These are phyloP conservation scores for Thomomys bottae DNA, from an alignment of 2,113 vertebrate genomes.

Conservation along the genomic window DNA sequence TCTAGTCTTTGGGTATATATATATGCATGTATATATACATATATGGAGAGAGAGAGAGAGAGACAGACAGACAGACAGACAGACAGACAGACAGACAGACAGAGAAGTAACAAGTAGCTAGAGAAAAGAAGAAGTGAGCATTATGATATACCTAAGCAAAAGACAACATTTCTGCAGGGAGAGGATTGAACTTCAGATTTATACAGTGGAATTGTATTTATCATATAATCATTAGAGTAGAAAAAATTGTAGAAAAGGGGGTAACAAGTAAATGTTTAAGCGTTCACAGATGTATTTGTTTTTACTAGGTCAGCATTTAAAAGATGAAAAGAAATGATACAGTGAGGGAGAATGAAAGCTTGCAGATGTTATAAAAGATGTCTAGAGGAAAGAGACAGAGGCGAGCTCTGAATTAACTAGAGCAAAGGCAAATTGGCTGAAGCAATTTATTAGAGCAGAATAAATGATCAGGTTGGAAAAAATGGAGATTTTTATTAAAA, in stretches of 20 bases:
- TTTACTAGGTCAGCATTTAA: slow-evolving; percentile 65
- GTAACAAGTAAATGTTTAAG: slow-evolving; percentile 50
- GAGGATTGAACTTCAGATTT: background rate
- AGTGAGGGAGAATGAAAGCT: slow-evolving; percentile 49
- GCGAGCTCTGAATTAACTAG: slow-evolving; percentile 54
- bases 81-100: too few relatives aligned
- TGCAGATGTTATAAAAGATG: slow-evolving; percentile 52
- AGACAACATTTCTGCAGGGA: background rate
- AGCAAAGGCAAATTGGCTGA: slow-evolving; percentile 60
- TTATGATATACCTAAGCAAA: background rate
- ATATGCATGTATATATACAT: too few relatives aligned
- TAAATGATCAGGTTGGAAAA: slow-evolving; percentile 57
- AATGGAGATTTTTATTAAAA: slow-evolving; percentile 52
- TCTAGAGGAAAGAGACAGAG: slow-evolving; percentile 37
- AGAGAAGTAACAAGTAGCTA: too few relatives aligned
- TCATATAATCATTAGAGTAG: background rate
- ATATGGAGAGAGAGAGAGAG: too few relatives aligned
- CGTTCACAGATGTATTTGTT: slow-evolving; percentile 59
- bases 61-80: too few relatives aligned
- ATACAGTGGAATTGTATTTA: background rate
- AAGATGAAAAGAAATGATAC: slow-evolving; percentile 63
- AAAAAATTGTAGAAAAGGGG: slow-evolving; percentile 43
- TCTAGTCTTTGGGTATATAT: background rate
- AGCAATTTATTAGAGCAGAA: slow-evolving; percentile 75
- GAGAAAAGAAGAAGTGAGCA: background rate